Base-by-base conservation (phyloP, 2,113 vertebrate species). In the Psittacula cyanocephala region DNA sequence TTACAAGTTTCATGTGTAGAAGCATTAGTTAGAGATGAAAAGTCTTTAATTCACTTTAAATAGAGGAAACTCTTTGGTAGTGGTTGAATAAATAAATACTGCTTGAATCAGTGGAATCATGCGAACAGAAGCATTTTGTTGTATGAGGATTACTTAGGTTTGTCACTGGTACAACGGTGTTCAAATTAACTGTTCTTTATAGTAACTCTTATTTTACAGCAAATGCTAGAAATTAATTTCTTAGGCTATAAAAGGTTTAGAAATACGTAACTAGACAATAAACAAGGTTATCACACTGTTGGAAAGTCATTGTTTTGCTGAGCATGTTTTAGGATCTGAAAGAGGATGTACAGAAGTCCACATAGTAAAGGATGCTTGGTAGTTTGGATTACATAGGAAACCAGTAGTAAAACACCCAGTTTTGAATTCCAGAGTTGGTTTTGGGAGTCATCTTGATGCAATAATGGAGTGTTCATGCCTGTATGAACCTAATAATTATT, bases 371-470 rank as follows among this genome's bases (percentile, higher is more conserved):
- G 55, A 4, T n/a, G 8, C 16, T 20, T 57, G 37, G 7, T 11
- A 31, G 18, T 37, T 43, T 62, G 67, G 69, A 63, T 62, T 10
- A 17, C 23, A 31, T 49, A 91, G 46, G 52, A 76, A 95, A 82
- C 37, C 37, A 44, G 13, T 60, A 20, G 55, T 46, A 47, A 55
- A 87, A 67, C 60, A 29, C 5, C 15, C 49, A 39, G 13, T 5
- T 74, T 62, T 39, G 57, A 68, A 55, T 41, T 65, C 46, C 49
- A 70, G 59, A 5, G 70, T 27, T 47, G 29, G 16, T 81, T 96
- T 96, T 81, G 88, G 78, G 91, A 82, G 81, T 94, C 91, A 68
- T 72, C 79, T 57, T 92, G 86, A 77, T 77, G 96, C 92, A 94
- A 89, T 44, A 65, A 71, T 28, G 1, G 13, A 89, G 63, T 50